Base-by-base conservation (phyloP, 1,140 invertebrate genomes). In the Lepidurus couesii region DNA sequence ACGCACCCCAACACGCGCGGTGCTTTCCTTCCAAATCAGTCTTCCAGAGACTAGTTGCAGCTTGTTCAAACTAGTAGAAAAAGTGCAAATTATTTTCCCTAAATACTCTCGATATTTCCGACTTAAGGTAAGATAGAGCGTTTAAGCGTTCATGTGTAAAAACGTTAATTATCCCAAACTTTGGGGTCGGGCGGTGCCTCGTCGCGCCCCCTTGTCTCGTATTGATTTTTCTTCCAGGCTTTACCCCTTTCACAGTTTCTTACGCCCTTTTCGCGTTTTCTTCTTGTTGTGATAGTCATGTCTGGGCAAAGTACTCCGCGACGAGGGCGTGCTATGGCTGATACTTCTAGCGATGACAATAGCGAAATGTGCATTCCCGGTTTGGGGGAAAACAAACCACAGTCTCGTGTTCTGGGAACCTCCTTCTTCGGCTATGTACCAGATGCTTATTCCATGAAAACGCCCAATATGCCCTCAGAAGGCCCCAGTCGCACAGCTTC, bases 371-470 rank as follows among this genome's bases (percentile, higher is more conserved):
- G 80, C 77, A 84, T 84, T 47, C 83, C 83, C 4, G 83, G 83
- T 10, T 78, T 84, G 73, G 83, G 83, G 1, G 80, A 81, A 9
- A 81, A 83, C 78, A 83, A 81, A 45, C 83, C 83, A 26, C 81
- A 82, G 73, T 80, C 84, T 3, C 74, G 84, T 8, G 80, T 81
- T 16, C 74, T 83, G 24, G 82, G 82, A n/a, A 83, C 81, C 9
- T 82, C 83, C 26, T 82, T 85, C 73, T 85, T 85, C 79, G 84
- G 84, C 9, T 83, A 83, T 73, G 83, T 84, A 9, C 82, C 83
- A 0, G 84, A 84, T 76, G 83, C 83, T 42, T 84, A 83, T 80
- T 81, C 77, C 10, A 79, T 82, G 79, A 83, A 83, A 75, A 81
- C 82, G 10, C 82, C 83, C 11, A 81, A 80, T 34, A 53, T 83